Evolutionary conservation across 2,797 vertebrate genomes (phyloP).

Genomic region (Odontamblyopus rebecca): DNA sequence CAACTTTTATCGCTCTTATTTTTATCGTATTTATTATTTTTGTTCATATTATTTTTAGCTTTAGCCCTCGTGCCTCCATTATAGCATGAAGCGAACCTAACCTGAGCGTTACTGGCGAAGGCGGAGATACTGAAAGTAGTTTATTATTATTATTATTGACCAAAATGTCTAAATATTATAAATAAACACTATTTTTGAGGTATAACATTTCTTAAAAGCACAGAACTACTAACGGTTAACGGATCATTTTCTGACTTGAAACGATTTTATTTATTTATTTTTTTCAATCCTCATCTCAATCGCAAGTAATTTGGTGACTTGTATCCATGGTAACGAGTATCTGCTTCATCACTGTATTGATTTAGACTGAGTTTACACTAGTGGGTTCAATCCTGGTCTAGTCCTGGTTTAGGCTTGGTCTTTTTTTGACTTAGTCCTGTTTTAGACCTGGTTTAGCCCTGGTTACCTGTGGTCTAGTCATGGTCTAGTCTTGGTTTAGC

Average conservation of each 20-base stretch:
- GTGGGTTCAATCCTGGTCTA: no score
- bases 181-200: neutral
- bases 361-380: neutral
- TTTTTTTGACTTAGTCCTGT: neutral
- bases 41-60: constrained; percentile 10
- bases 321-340: neutral
- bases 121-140: neutral
- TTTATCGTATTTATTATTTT: constrained; percentile 32
- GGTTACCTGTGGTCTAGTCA: neutral
- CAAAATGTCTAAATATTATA: no score
- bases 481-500: neutral
- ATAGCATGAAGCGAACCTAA: neutral
- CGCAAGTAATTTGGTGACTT: no score
- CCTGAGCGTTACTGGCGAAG: neutral
- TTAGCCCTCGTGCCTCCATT: constrained; percentile 10
- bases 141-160: no score
- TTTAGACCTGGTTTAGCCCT: neutral
- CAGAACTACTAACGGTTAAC: neutral
- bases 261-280: neutral
- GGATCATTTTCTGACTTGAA: neutral
- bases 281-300: neutral
- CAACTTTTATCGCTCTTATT: neutral
- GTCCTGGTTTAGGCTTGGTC: no score
- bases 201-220: constrained; percentile 3
- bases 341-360: neutral